Base-by-base conservation (phyloP, 2,888 invertebrate species). In the Podabrus alpinus region DNA sequence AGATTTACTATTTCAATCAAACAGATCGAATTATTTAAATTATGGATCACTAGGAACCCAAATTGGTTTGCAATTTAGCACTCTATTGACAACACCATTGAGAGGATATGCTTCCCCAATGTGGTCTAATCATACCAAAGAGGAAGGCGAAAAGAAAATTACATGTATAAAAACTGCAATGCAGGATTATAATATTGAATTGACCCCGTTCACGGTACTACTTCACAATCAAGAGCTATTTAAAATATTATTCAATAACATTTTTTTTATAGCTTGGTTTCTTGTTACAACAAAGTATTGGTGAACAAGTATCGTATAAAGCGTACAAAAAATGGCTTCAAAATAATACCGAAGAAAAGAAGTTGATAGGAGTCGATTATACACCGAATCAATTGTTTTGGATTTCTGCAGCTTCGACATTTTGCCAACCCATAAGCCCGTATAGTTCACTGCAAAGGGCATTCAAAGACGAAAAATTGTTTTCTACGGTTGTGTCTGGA, bases 311-410 rank as follows among this genome's bases (percentile, higher is more conserved):
- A 5, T 45, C 71, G 2, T 72, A 75, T 9, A 7, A n/a, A 4
- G 68, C 75, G 1, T 75, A 75, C 15, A 24, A 68, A 15, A 59
- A 17, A 11, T 75, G 71, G 75, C 3, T 66, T 16, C 66, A 72
- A 60, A 59, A 45, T n/a, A 11, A 75, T 24, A 19, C 19, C 5
- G 29, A 74, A 59, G 75, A 75, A 60, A 16, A 16, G 25, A 45
- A 69, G 11, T 64, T 67, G 15, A 25, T 68, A 10, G 61, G 61
- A 10, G 15, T 16, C 4, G 15, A 61, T 7, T 68, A 60, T 21
- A 61, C 60, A 9, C 29, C 61, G 0, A 61, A 72, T 9, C 72
- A 72, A 16, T 17, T 72, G 7, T 72, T 67, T 59, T 72, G 72
- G 72, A 68, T 72, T 67, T 45, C 71, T 9, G 13, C 15, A 15